Conservation (phyloP, 2,888 invertebrate genomes). For the Leucoptera coffeella region DNA sequence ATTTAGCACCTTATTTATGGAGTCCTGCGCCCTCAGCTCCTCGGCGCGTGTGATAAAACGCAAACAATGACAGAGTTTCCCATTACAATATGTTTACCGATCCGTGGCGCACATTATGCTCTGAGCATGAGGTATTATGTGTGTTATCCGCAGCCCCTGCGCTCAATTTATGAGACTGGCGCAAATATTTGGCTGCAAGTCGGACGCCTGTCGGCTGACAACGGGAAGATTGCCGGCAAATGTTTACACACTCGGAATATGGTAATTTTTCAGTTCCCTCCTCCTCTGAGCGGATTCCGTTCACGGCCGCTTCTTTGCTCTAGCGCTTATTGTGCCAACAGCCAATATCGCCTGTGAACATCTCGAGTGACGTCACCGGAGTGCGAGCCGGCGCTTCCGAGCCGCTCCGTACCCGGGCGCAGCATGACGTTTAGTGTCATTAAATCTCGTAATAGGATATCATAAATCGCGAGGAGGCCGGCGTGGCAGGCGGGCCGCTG, state of each 20-base stretch:
- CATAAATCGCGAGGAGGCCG: conserved; percentile 48
- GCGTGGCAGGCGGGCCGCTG: conserved; percentile 35
- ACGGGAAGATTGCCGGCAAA: conserved; percentile 44
- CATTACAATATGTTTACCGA: conserved; percentile 55
- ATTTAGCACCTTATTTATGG: not conserved
- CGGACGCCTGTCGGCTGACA: conserved; percentile 41
- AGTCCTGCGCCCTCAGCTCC: no score
- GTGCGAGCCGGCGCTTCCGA: no score
- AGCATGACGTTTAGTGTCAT: conserved; percentile 43
- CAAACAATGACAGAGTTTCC: conserved; percentile 51
- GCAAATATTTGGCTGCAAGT: conserved; percentile 49
- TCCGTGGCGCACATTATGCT: conserved; percentile 46
- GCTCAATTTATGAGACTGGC: conserved; percentile 44
- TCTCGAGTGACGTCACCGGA: no score
- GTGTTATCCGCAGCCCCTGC: conserved; percentile 39
- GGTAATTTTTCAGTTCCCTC: conserved; percentile 35
- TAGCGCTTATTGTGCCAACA: conserved; percentile 3
- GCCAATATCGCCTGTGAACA: conserved; percentile 1
- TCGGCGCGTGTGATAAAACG: conserved; percentile 46
- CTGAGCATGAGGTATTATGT: conserved; percentile 52
- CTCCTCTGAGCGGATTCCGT: conserved; percentile 20
- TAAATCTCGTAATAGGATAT: conserved; percentile 52
- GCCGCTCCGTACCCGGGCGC: conserved; percentile 24
- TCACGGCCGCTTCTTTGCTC: conserved; percentile 11
- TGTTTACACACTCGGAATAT: conserved; percentile 37